A percentile compares a stretch with the other conserved stretches of the same genome.
Evolutionary conservation across 2,113 vertebrate species (phyloP).

Genomic region (Astur gentilis): DNA sequence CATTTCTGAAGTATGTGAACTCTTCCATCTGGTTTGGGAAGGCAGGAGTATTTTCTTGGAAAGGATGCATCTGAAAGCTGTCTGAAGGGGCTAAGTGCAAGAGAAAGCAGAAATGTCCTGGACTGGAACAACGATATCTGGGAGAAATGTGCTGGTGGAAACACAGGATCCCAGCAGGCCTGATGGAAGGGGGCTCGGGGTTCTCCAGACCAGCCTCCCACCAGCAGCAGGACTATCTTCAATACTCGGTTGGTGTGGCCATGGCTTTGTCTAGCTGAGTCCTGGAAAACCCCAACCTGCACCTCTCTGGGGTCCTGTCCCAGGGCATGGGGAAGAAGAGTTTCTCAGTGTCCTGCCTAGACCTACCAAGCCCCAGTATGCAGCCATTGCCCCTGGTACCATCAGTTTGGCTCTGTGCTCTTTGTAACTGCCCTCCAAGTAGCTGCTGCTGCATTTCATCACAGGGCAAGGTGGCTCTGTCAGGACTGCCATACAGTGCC

Average conservation of each 20-base stretch:
- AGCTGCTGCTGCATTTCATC: background rate
- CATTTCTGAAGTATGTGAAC: background rate
- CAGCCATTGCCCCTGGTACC: background rate
- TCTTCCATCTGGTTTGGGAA: background rate
- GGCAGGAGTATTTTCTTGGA: background rate
- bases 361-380: background rate
- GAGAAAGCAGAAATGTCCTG: background rate
- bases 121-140: background rate
- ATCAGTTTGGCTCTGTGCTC: background rate
- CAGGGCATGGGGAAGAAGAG: background rate
- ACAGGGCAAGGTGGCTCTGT: background rate
- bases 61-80: background rate
- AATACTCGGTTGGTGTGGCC: rapidly evolving
- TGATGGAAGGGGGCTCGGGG: background rate
- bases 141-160: background rate
- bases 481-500: background rate
- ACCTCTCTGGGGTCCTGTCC: background rate
- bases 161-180: background rate
- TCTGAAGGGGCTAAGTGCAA: background rate
- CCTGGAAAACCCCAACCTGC: background rate
- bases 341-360: background rate
- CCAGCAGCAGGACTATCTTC: background rate
- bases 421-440: background rate
- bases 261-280: background rate
- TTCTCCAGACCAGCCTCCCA: background rate